Percentiles rank a stretch among this genome's conserved stretches.
Conservation (phyloP, 2,797 vertebrate genomes). For the Loris lydekkerianus region DNA sequence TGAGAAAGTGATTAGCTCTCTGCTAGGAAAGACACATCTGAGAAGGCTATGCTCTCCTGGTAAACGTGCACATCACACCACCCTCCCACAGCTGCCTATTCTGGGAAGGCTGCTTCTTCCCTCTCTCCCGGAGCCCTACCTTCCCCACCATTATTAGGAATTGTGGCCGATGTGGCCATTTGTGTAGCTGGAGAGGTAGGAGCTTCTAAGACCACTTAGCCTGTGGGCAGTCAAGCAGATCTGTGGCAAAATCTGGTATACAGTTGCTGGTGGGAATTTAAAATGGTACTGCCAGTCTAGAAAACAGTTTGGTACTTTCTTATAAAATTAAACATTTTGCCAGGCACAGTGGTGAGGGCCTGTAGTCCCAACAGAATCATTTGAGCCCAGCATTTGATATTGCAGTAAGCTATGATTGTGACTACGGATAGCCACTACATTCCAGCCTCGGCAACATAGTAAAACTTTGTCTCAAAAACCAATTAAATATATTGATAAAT, state of each 20-base stretch:
- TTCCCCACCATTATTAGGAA: no score
- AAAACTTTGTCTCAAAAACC: neutral
- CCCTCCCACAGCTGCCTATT: no score
- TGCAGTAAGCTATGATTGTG: neutral
- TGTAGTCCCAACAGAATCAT: neutral
- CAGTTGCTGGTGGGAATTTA: neutral
- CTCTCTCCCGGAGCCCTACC: no score
- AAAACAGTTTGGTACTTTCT: slow-evolving; percentile 11
- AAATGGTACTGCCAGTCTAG: neutral
- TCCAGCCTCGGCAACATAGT: neutral
- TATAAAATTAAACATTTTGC: slow-evolving; percentile 30
- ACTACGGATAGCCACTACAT: neutral
- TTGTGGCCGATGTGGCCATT: no score
- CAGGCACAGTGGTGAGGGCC: neutral
- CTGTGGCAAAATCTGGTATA: neutral
- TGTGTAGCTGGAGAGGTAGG: no score
- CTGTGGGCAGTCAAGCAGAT: no score
- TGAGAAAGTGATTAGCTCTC: no score
- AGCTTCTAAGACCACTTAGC: no score
- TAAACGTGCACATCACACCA: no score
- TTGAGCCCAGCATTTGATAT: neutral
- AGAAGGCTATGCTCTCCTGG: no score
- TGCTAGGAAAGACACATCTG: no score
- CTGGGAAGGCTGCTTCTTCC: no score
- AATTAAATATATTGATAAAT: slow-evolving; percentile 1